Percentiles rank a stretch among this genome's conserved stretches.
Evolutionary conservation across 2,113 vertebrate genomes (phyloP).

Genomic region (Melierax canorus): DNA sequence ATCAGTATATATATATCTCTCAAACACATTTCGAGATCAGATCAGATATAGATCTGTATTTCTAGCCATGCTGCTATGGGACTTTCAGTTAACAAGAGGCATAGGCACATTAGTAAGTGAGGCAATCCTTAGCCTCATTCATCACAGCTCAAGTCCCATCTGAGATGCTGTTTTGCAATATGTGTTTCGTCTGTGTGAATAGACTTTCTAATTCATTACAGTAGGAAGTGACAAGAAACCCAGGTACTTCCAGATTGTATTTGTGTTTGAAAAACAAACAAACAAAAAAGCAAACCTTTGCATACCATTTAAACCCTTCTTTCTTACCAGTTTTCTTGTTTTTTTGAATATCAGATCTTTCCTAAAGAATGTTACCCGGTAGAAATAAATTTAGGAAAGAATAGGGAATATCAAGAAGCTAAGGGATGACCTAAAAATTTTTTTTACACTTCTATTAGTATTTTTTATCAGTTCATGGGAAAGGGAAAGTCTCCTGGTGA

Average conservation of each 20-base stretch:
- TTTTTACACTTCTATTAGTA: neutral
- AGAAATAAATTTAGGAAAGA: neutral
- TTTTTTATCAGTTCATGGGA: neutral
- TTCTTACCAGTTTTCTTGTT: neutral
- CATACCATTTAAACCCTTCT: neutral
- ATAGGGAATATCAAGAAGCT: neutral
- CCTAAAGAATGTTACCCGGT: neutral
- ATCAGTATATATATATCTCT: neutral
- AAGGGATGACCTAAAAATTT: neutral
- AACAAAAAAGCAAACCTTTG: neutral
- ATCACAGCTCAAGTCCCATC: neutral
- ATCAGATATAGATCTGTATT: neutral
- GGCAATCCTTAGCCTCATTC: neutral
- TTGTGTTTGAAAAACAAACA: neutral
- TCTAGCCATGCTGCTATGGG: neutral
- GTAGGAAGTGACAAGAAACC: neutral
- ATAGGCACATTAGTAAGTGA: neutral
- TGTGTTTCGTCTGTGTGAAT: neutral
- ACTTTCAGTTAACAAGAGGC: neutral
- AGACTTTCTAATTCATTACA: neutral
- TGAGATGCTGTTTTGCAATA: neutral
- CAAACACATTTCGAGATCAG: neutral
- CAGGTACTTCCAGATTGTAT: neutral
- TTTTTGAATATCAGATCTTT: neutral
- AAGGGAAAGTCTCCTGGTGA: neutral